Percentiles rank a stretch among this genome's conserved stretches.
Conservation (phyloP, 2,113 vertebrate species). For the cat (Felis catus) region F.catus_Fca126_mat1.0 CM031415.1:193849001-193849500, state of each 20-base stretch:
- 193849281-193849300: slow-evolving; percentile 43
- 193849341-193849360: neutral
- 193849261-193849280: slow-evolving; percentile 23
- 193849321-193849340: neutral
- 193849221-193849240: neutral
- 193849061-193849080: neutral
- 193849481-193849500: slow-evolving; percentile 68
- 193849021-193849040: neutral
- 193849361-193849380: slow-evolving; percentile 49
- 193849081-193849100: neutral
- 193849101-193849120: neutral
- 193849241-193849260: neutral
- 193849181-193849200: neutral
- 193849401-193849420: slow-evolving; percentile 78
- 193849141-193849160: accelerated
- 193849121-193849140: neutral
- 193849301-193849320: neutral
- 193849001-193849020: neutral
- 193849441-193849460: slow-evolving; percentile 81
- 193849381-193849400: slow-evolving; percentile 34
- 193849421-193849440: slow-evolving; percentile 74
- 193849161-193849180: neutral
- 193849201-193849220: neutral
- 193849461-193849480: slow-evolving; percentile 73
- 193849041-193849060: neutral